A percentile compares a stretch with the other conserved stretches of the same genome.
Evolutionary conservation across 2,888 invertebrate genomes (phyloP).

Genomic region (Drosophila demipolita): DNA sequence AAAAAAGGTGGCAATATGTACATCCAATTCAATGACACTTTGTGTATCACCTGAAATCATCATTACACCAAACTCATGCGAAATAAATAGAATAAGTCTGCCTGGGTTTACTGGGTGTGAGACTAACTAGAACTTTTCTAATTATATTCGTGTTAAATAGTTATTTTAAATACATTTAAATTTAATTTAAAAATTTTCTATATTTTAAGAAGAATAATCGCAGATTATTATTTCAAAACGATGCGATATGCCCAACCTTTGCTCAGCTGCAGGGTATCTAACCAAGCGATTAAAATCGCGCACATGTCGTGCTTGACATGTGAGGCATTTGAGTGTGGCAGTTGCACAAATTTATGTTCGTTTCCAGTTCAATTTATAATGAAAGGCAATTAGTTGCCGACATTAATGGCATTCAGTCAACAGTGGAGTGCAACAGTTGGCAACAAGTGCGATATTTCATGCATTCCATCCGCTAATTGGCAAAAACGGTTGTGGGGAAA

Average conservation of each 20-base stretch:
- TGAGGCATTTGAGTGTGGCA: conserved; percentile 27
- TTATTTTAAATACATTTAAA: background rate
- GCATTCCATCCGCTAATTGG: conserved; percentile 36
- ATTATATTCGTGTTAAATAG: background rate
- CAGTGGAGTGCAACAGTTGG: conserved; percentile 60
- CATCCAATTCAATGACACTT: conserved; percentile 51
- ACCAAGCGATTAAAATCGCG: conserved; percentile 42
- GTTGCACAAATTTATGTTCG: conserved; percentile 48
- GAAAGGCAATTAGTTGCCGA: conserved; percentile 58
- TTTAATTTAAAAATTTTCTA: background rate
- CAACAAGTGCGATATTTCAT: conserved; percentile 36
- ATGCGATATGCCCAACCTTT: background rate
- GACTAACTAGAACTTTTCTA: conserved; percentile 13
- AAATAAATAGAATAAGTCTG: background rate
- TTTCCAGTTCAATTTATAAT: conserved; percentile 50
- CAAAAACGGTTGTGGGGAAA: conserved; percentile 25
- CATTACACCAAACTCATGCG: conserved; percentile 36
- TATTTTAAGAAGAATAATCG: background rate
- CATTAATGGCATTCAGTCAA: conserved; percentile 22
- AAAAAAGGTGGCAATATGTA: conserved; percentile 54
- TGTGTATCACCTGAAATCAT: conserved; percentile 54
- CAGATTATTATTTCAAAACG: too few relatives aligned
- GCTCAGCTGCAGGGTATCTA: background rate
- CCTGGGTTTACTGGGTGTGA: background rate
- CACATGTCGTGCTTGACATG: conserved; percentile 54